phyloP scores from a whole-genome alignment of 2,113 vertebrate species.

The Peromyscus leucopus region DNA sequence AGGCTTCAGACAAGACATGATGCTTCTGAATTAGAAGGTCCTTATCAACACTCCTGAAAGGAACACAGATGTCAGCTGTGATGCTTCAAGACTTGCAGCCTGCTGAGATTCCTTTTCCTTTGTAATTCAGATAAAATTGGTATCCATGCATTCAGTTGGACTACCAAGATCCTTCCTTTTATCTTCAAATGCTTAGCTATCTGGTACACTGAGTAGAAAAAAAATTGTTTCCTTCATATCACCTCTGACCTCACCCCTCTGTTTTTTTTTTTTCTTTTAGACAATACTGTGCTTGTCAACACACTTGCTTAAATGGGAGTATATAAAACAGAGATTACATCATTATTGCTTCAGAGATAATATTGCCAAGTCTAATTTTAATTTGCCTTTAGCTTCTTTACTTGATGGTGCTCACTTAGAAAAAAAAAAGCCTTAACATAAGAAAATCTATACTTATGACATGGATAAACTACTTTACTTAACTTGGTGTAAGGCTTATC shows the following conservation, averaged over 20 bases:
- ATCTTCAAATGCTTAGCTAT: background rate
- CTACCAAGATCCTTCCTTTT: background rate
- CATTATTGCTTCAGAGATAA: background rate
- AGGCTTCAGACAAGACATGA: background rate
- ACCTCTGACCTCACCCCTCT: background rate
- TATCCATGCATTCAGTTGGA: background rate
- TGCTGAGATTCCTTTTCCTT: constrained; percentile 51
- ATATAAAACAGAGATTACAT: background rate
- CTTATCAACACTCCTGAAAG: background rate
- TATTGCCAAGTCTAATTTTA: background rate
- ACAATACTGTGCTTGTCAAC: background rate
- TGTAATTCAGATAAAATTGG: constrained; percentile 51
- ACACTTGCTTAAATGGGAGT: constrained; percentile 6
- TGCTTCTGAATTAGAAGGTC: constrained; percentile 39
- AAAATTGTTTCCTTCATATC: background rate
- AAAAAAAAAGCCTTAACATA: background rate
- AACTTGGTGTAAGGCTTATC: background rate
- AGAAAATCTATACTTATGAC: background rate
- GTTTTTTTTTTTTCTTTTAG: background rate
- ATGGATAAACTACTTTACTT: background rate
- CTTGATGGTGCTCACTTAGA: background rate
- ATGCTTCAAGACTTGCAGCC: background rate
- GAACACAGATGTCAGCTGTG: constrained; percentile 41
- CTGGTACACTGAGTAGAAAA: background rate
- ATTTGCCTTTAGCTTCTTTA: background rate